These are phyloP conservation scores for Chrysaora quinquecirrha DNA, from an alignment of 30 jellyfish, hydroid and myxozoan genomes.

Conservation along the genomic window DNA sequence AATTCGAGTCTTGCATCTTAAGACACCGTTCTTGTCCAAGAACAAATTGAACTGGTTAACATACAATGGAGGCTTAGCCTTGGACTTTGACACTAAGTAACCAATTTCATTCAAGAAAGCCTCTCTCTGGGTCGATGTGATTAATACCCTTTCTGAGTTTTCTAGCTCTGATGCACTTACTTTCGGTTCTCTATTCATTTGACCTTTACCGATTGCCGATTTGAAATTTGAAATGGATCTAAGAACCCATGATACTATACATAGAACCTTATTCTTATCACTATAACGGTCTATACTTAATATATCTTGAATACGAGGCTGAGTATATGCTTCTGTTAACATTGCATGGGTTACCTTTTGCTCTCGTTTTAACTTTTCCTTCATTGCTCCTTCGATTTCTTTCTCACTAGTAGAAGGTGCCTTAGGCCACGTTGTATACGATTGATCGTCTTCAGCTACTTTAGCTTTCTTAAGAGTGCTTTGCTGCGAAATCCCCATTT, in stretches of 20 bases:
- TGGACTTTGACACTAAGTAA: background rate
- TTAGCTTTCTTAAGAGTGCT: background rate
- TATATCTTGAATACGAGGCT: constrained; percentile 8
- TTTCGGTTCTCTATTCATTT: background rate
- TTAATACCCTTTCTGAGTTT: constrained; percentile 16
- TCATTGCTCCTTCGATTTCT: constrained; percentile 30
- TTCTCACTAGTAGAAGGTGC: constrained; percentile 15
- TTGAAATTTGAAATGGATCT: constrained; percentile 18
- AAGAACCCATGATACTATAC: constrained; percentile 28
- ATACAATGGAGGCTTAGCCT: constrained; percentile 20
- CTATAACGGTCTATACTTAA: constrained; percentile 35
- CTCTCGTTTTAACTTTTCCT: constrained; percentile 35
- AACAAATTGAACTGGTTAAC: constrained; percentile 40
- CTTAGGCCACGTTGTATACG: constrained; percentile 50
- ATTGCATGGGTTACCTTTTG: constrained; percentile 37
- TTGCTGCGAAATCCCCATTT: background rate
- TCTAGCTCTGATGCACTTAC: constrained; percentile 14
- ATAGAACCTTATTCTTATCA: constrained; percentile 17
- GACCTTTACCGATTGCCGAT: constrained; percentile 2
- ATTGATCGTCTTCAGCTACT: constrained; percentile 16
- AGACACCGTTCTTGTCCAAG: too few relatives aligned
- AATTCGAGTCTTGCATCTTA: constrained; percentile 20
- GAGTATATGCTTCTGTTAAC: constrained; percentile 3
- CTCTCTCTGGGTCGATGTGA: constrained; percentile 17
- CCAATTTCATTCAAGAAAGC: constrained; percentile 27